Conservation (phyloP, 2,797 vertebrate genomes). For the Sebastes umbrosus region DNA sequence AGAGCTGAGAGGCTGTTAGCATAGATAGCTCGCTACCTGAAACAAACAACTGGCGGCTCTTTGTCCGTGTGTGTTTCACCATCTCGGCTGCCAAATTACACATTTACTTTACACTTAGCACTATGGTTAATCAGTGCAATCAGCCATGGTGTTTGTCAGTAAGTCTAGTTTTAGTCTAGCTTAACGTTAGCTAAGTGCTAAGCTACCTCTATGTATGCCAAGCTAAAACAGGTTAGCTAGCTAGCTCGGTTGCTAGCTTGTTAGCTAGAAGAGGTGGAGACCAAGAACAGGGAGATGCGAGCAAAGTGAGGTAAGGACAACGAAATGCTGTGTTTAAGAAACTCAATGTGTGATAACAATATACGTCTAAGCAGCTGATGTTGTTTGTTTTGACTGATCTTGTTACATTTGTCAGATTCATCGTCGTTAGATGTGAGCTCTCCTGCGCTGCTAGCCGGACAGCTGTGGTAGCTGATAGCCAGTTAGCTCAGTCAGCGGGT, state of each 20-base stretch:
- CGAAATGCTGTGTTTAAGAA: background rate
- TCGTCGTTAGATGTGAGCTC: constrained; percentile 42
- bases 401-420: constrained; percentile 37
- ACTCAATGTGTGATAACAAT: fast-evolving
- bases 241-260: constrained; percentile 69
- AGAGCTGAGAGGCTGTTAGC: constrained; percentile 68
- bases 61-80: constrained; percentile 15
- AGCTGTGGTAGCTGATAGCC: constrained; percentile 60
- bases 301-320: constrained; percentile 70
- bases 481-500: constrained; percentile 56
- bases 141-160: constrained; percentile 37
- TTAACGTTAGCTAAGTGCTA: constrained; percentile 53
- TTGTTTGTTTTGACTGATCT: background rate
- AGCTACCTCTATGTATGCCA: constrained; percentile 71
- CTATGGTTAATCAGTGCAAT: constrained; percentile 6
- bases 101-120: background rate
- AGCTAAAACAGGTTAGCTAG: constrained; percentile 72
- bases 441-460: constrained; percentile 43
- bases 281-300: constrained; percentile 66
- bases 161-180: constrained; percentile 35
- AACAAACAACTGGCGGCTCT: constrained; percentile 55
- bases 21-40: constrained; percentile 64
- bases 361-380: fast-evolving
- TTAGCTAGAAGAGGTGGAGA: constrained; percentile 65
- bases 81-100: background rate